Base-by-base conservation (phyloP, 1,140 invertebrate genomes). In the Macrostomum lignano region DNA sequence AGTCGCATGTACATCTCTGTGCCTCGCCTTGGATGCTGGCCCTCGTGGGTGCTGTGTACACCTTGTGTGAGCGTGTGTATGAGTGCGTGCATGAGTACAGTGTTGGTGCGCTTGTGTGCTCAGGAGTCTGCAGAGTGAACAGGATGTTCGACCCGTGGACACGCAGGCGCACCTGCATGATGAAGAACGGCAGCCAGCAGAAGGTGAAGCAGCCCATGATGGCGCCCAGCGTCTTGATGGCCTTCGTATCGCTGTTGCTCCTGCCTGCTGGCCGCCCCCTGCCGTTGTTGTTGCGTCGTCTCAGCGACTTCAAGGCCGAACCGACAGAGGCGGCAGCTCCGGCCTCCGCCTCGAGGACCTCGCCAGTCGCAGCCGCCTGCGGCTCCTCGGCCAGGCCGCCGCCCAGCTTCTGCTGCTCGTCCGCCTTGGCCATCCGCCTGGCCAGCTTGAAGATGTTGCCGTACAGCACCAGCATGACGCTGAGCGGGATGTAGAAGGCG, bases 401-500 rank as follows among this genome's bases (percentile, higher is more conserved):
- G 3, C 24, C 26, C 9, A 14, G 24, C 6, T 33, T 26, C 4
- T 19, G 11, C 19, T 21, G 3, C 11, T 33, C 6, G 10, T 52
- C 50, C 15, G 40, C 40, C 21, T 34, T 37, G 26, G 44, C 40
- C 10, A 55, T 33, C 22, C 41, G 25, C 34, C 44, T 44, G 14
- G 51, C 51, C 3, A 45, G 45, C 15, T 41, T 33, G 42, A 45
- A 53, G 25, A 82, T 82, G 55, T 73, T 73, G 72, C 75, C 81
- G 56, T 84, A 82, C 2, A 81, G 62, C 15, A 75, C 66, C 21
- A 82, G 67, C 36, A 82, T 81, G 7, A 79, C 71, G 21, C 74
- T 60, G 10, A 81, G 62, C 2, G 78, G 78, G 35, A 79, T 69
- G 58, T 84, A 88, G 55, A 88, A 91, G 1, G 78, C 77, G 13